Percentiles rank a stretch among this genome's conserved stretches.
Evolutionary conservation across 2,888 invertebrate genomes (phyloP).

Genomic region (Blastobasis lacticolella): DNA sequence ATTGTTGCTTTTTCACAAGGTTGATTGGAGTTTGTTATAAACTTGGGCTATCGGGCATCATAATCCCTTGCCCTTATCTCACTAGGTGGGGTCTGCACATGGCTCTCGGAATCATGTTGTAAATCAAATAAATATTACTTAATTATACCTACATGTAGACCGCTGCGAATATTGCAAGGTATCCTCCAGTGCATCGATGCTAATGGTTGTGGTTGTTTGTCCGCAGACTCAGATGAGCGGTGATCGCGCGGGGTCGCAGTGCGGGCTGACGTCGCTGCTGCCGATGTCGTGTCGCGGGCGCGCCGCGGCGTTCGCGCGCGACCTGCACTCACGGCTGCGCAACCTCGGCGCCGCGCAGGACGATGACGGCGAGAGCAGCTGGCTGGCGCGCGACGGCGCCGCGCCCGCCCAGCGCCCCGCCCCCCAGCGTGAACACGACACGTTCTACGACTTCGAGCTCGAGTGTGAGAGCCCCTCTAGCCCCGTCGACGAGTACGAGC

Average conservation of each 20-base stretch:
- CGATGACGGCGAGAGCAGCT: constrained; percentile 57
- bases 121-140: too few relatives aligned
- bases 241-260: constrained; percentile 73
- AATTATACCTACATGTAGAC: too few relatives aligned
- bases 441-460: constrained; percentile 78
- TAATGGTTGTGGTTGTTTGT: constrained; percentile 10
- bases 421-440: constrained; percentile 45
- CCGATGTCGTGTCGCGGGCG: constrained; percentile 87
- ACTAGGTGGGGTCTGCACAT: too few relatives aligned
- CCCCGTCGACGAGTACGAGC: constrained; percentile 75
- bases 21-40: not conserved
- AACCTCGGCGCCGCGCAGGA: constrained; percentile 77
- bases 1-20: not conserved
- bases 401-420: constrained; percentile 26
- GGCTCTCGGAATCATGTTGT: too few relatives aligned
- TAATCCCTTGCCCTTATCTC: too few relatives aligned
- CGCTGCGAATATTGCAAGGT: too few relatives aligned
- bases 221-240: constrained; percentile 73
- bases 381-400: constrained; percentile 46
- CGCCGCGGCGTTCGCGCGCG: constrained; percentile 86
- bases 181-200: not conserved
- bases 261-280: constrained; percentile 80
- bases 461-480: constrained; percentile 81
- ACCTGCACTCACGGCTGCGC: constrained; percentile 82
- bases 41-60: too few relatives aligned